Evolutionary conservation across 2,888 invertebrate genomes (phyloP), one percentile per base, ranked within the genome.

Genomic region (Oligia strigilis): DNA sequence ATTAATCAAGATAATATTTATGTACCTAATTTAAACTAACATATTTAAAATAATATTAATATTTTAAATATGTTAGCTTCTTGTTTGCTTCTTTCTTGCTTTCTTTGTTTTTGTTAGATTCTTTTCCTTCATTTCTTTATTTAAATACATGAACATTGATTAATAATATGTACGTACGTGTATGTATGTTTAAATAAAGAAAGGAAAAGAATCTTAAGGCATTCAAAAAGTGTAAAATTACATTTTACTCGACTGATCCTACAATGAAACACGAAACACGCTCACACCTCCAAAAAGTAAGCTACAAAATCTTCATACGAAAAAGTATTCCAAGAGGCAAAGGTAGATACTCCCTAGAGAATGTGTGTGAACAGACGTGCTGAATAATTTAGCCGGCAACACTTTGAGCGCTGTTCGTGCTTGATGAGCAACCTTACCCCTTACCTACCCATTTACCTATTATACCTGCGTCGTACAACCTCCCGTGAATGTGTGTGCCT

Each of bases 361-460:
- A 89, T 88, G 88, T 84, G 89, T 88, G 88, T 90, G 91, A 93
- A 92, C 92, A 92, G 92, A 90, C 87, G 90, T 84, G 87, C 84
- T 95, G 93, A 95, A 95, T 95, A 94, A 94, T 94, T 94, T 92
- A 95, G 90, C 85, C 80, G 89, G 90, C 78, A 86, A 90, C 92
- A 93, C 93, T 94, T 94, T 93, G 91, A 90, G 87, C 89, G 83
- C 69, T 87, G 86, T 86, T 83, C 80, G 77, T 85, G 85, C 85
- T 87, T 91, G 90, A 92, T 90, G 92, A 92, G 91, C 82, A 80
- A 86, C 82, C 83, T 89, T 80, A 65, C 79, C 83, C 67, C 84
- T 89, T 78, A 65, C 86, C 86, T 78, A 65, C 86, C 86, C 74
- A 75, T 88, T 91, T 91, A 81, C 87, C 85, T 88, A 84, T 83